Conservation (phyloP, 2,797 vertebrate genomes). For the Telmatherina bonti region DNA sequence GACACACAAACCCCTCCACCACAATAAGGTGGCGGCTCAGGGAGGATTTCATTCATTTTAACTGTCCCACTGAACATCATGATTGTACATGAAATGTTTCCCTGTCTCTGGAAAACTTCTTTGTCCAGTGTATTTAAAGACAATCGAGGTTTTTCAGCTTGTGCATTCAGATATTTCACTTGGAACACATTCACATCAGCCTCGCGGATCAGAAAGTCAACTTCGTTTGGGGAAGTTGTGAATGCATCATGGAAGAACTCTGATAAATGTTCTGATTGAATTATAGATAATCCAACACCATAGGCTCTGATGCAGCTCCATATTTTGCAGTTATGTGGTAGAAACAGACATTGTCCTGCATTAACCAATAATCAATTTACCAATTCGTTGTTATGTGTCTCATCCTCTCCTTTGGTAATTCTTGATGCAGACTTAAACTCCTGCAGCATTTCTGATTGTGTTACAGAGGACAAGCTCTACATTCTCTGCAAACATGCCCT, state of each 20-base stretch:
- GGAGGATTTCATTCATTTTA: background rate
- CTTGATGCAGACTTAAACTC: background rate
- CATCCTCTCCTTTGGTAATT: too few species aligned
- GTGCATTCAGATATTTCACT: background rate
- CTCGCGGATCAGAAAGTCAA: too few species aligned
- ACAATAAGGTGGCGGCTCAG: background rate
- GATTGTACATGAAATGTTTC: background rate
- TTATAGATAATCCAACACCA: too few species aligned
- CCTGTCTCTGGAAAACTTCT: background rate
- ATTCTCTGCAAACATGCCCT: constrained; percentile 27
- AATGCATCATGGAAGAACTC: background rate
- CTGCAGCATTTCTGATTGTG: constrained; percentile 18
- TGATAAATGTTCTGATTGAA: too few species aligned
- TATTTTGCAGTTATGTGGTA: too few species aligned
- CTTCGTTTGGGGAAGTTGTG: background rate
- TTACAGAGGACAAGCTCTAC: constrained; percentile 11
- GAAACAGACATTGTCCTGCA: too few species aligned
- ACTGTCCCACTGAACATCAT: background rate
- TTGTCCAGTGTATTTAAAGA: background rate
- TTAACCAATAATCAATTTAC: too few species aligned
- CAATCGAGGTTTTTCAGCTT: background rate
- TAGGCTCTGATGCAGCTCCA: too few species aligned
- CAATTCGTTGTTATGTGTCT: too few species aligned
- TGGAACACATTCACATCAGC: background rate
- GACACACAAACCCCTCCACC: too few species aligned